These are phyloP conservation scores for Xiphophorus hellerii DNA, from an alignment of 2,113 vertebrate genomes.

Conservation along the genomic window DNA sequence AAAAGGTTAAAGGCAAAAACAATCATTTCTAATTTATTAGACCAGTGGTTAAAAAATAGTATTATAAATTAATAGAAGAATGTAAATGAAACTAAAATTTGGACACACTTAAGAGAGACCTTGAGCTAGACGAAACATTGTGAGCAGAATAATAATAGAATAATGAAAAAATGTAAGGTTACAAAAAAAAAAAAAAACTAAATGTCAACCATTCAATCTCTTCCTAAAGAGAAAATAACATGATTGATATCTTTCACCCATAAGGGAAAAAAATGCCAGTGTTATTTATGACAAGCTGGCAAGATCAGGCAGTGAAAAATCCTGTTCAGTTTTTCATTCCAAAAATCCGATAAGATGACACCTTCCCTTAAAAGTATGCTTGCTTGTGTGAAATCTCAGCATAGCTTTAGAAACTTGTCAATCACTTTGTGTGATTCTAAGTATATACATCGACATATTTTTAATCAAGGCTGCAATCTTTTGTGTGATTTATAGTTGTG, in stretches of 20 bases:
- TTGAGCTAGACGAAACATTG: too few relatives aligned
- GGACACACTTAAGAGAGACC: too few relatives aligned
- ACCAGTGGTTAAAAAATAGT: too few relatives aligned
- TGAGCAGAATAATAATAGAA: too few relatives aligned
- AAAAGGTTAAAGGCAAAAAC: too few relatives aligned
- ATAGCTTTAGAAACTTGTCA: conserved; percentile 19
- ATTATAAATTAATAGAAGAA: too few relatives aligned
- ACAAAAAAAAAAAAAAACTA: too few relatives aligned
- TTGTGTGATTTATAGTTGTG: neutral
- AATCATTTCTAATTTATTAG: too few relatives aligned
- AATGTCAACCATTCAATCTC: neutral
- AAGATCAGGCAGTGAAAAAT: conserved; percentile 13
- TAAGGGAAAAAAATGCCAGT: neutral
- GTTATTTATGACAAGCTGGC: conserved; percentile 8
- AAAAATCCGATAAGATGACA: conserved; percentile 20
- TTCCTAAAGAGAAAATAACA: neutral
- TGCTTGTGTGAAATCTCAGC: conserved; percentile 20
- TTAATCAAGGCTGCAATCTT: neutral
- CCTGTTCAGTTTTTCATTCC: conserved; percentile 2
- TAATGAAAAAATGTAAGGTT: too few relatives aligned
- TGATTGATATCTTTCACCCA: neutral
- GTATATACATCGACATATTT: neutral
- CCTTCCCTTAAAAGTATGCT: neutral
- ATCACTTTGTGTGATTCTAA: neutral
- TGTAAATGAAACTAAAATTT: too few relatives aligned